Conservation (phyloP, 1,140 invertebrate species). For the Drosophila kikkawai region DNA sequence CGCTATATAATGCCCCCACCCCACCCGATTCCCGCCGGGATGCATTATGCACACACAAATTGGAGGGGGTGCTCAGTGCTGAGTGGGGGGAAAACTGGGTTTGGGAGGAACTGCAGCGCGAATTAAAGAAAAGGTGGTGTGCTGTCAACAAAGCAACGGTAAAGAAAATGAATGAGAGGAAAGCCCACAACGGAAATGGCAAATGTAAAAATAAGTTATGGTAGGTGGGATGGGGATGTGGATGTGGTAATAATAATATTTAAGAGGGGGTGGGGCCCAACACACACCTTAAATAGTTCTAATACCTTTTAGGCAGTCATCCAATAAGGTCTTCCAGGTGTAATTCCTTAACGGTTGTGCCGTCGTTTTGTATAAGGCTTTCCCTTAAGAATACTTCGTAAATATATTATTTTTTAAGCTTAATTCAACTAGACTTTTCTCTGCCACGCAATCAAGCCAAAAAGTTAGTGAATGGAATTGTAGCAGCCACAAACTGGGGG, state of each 20-base stretch:
- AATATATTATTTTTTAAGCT: background rate
- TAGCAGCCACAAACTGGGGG: constrained; percentile 19
- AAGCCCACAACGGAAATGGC: constrained; percentile 62
- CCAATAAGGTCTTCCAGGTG: background rate
- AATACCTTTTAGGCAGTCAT: background rate
- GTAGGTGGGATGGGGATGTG: constrained; percentile 47
- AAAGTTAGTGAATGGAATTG: constrained; percentile 47
- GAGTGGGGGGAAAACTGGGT: background rate
- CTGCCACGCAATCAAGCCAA: background rate
- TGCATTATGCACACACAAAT: constrained; percentile 45
- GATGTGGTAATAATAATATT: constrained; percentile 41
- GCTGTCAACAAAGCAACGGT: constrained; percentile 59
- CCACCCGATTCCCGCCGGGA: background rate
- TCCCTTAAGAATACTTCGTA: background rate
- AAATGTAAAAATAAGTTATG: constrained; percentile 49
- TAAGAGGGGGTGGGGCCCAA: background rate
- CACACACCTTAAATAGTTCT: constrained; percentile 30
- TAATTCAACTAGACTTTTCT: background rate
- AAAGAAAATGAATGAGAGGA: constrained; percentile 59
- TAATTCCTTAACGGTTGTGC: background rate
- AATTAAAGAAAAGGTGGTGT: constrained; percentile 51
- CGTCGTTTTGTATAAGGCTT: background rate
- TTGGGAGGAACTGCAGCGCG: constrained; percentile 20
- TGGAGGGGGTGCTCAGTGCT: background rate
- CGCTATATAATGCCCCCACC: background rate